Conservation (phyloP, 2,797 vertebrate species). For the Poecilia gillii region DNA sequence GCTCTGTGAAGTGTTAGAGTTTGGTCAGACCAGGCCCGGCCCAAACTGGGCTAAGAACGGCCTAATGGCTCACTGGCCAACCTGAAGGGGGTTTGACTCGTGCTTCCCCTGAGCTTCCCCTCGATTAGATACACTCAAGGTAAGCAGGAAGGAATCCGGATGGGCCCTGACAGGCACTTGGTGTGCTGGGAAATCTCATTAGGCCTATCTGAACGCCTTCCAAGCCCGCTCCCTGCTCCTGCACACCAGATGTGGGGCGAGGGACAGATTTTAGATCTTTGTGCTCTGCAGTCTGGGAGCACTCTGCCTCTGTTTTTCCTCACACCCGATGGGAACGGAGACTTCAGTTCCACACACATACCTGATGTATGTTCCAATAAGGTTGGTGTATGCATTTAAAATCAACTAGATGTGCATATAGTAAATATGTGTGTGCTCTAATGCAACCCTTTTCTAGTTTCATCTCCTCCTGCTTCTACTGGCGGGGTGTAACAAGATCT, state of each 20-base stretch:
- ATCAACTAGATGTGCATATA: background rate
- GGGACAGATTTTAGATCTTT: conserved; percentile 74
- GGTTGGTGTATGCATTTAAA: background rate
- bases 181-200: conserved; percentile 84
- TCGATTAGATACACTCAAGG: conserved; percentile 83
- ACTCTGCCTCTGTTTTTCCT: conserved; percentile 56
- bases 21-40: conserved; percentile 38
- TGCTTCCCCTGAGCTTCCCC: conserved; percentile 71
- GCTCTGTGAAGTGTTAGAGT: conserved; percentile 52
- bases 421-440: background rate
- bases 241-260: conserved; percentile 80
- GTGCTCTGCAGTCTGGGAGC: conserved; percentile 62
- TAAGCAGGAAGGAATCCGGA: conserved; percentile 82
- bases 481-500: background rate
- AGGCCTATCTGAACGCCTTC: conserved; percentile 80
- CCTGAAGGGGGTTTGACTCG: conserved; percentile 69
- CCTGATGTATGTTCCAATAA: conserved; percentile 15
- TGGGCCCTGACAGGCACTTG: conserved; percentile 80
- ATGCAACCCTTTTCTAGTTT: background rate
- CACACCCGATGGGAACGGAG: conserved; percentile 47
- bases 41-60: conserved; percentile 42
- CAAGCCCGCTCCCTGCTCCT: conserved; percentile 80
- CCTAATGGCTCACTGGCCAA: conserved; percentile 57
- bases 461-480: background rate
- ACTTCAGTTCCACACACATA: conserved; percentile 32